These are phyloP conservation scores for Protobothrops flavoviridis DNA, from an alignment of 2,113 vertebrate genomes.

Conservation along the genomic window DNA sequence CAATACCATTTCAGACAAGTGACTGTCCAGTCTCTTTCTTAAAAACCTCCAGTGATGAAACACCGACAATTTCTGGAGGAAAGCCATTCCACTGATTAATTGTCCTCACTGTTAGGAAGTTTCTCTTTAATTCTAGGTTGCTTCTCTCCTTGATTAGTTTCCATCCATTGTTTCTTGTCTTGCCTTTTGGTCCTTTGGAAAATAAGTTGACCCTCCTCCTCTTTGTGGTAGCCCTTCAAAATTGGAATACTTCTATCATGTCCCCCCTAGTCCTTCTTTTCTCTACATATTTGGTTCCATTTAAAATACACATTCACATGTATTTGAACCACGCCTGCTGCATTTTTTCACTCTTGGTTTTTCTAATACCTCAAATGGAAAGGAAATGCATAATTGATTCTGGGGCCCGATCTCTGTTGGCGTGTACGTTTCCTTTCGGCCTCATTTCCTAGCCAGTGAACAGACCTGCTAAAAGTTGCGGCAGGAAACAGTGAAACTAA, in stretches of 20 bases:
- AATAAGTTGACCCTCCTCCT: background rate
- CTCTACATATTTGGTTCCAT: background rate
- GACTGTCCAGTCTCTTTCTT: too few species aligned
- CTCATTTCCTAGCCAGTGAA: conserved; percentile 16
- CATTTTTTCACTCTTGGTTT: background rate
- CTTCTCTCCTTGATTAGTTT: background rate
- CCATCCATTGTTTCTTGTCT: background rate
- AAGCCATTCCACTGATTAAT: too few species aligned
- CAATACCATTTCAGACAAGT: too few species aligned
- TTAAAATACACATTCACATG: background rate
- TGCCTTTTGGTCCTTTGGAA: background rate
- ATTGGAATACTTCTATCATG: background rate
- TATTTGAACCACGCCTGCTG: background rate
- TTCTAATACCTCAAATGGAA: conserved; percentile 12
- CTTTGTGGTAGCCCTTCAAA: background rate
- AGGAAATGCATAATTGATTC: background rate
- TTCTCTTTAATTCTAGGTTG: background rate
- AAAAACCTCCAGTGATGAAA: too few species aligned
- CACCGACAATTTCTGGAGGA: too few species aligned
- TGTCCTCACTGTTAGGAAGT: background rate
- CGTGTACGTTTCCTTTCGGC: background rate
- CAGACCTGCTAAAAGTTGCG: accelerated
- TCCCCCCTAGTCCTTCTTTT: background rate
- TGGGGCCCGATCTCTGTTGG: background rate
- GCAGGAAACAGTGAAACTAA: conserved; percentile 42